phyloP scores from a whole-genome alignment of 2,888 invertebrate species.

The Miltochrista miniata region DNA sequence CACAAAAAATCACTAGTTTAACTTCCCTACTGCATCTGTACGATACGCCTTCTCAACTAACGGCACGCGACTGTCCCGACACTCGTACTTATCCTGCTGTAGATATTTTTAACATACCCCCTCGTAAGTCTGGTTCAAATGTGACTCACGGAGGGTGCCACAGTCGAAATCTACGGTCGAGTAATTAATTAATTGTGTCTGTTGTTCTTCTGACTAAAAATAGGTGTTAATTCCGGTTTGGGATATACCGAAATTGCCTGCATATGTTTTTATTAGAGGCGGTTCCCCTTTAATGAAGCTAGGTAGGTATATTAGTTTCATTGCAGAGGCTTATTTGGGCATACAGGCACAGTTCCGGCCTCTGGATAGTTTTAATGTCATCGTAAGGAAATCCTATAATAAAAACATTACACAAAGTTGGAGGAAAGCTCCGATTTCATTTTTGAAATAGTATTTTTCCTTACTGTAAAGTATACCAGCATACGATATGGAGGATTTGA shows the following conservation, averaged over 20 bases:
- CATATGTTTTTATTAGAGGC: slow-evolving; percentile 6
- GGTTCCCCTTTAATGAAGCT: neutral
- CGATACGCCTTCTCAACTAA: slow-evolving; percentile 30
- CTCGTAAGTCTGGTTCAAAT: slow-evolving; percentile 46
- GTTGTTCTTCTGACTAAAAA: slow-evolving; percentile 37
- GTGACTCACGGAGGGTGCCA: slow-evolving; percentile 49
- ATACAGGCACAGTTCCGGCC: neutral
- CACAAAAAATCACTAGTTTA: slow-evolving; percentile 9
- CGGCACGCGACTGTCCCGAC: slow-evolving; percentile 47
- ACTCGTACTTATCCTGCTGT: slow-evolving; percentile 36
- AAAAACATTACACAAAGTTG: neutral
- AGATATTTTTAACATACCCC: slow-evolving; percentile 74
- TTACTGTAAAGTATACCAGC: no score
- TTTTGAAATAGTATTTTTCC: no score
- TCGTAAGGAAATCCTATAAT: neutral
- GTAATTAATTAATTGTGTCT: slow-evolving; percentile 40
- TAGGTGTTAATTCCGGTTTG: slow-evolving; percentile 20
- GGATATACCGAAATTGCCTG: slow-evolving; percentile 5
- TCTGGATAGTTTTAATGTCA: neutral
- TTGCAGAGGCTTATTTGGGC: neutral
- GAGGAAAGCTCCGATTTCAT: neutral
- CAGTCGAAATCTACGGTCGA: slow-evolving; percentile 36
- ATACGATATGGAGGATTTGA: no score
- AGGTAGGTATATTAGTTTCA: no score
- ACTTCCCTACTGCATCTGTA: slow-evolving; percentile 12